A percentile compares a stretch with the other conserved stretches of the same genome.
phyloP scores from a whole-genome alignment of 2,797 vertebrate species.

The Gadopsis marmoratus region DNA sequence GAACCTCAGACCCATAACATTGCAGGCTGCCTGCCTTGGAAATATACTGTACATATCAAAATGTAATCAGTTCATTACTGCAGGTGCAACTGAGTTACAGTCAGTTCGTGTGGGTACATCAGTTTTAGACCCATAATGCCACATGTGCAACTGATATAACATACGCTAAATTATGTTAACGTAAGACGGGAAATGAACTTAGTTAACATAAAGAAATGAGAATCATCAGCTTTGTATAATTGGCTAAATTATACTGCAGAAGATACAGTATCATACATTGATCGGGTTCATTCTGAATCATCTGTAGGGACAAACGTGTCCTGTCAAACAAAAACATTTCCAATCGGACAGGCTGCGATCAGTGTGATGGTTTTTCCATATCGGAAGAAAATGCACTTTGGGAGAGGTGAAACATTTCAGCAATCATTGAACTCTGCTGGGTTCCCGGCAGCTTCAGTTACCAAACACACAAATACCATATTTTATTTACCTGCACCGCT shows the following conservation, averaged over 20 bases:
- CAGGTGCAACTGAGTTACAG: too few relatives aligned
- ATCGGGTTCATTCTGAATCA: background rate
- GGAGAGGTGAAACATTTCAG: background rate
- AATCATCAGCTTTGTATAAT: background rate
- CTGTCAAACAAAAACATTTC: background rate
- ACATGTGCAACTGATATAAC: background rate
- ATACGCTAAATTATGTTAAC: background rate
- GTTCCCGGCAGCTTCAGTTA: background rate
- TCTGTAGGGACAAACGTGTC: background rate
- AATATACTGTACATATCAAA: too few relatives aligned
- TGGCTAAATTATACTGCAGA: background rate
- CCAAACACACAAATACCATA: conserved; percentile 1
- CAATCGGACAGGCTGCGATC: background rate
- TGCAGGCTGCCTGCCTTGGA: too few relatives aligned
- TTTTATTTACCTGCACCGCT: conserved; percentile 14
- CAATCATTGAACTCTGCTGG: background rate
- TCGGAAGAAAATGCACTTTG: conserved; percentile 1
- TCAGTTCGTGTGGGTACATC: background rate
- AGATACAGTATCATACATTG: background rate
- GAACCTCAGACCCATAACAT: too few relatives aligned
- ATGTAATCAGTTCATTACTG: too few relatives aligned
- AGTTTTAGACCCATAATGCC: background rate
- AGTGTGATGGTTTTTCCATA: background rate
- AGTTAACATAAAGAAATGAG: background rate
- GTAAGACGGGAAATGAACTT: background rate